A percentile compares a stretch with the other conserved stretches of the same genome.
Evolutionary conservation across 2,797 vertebrate genomes (phyloP).

Genomic region (Pyrrhura leucotis): DNA sequence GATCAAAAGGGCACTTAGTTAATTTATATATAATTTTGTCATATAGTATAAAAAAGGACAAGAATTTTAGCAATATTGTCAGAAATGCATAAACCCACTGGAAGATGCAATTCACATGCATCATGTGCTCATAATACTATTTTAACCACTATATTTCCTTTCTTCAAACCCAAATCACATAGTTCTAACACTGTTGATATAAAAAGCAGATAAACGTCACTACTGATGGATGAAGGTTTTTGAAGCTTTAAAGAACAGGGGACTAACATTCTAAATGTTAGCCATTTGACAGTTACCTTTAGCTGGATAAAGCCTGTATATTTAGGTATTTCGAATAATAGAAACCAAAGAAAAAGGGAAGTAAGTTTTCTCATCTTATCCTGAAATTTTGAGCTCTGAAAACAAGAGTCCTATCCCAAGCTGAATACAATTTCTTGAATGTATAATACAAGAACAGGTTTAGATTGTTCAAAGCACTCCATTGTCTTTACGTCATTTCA

Average conservation of each 20-base stretch:
- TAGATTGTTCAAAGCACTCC: background rate
- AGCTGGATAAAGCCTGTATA: background rate
- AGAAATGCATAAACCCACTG: rapidly evolving
- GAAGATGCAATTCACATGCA: rapidly evolving
- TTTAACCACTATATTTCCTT: background rate
- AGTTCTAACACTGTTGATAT: rapidly evolving
- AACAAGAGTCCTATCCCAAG: background rate
- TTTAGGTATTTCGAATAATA: background rate
- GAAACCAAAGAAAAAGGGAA: background rate
- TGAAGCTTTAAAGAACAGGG: background rate
- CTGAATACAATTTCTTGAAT: background rate
- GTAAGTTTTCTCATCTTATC: background rate
- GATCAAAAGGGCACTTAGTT: background rate
- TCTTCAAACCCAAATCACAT: background rate
- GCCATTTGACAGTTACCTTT: background rate
- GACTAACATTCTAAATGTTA: background rate
- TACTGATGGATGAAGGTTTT: background rate
- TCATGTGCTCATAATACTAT: background rate
- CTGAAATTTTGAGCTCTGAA: background rate
- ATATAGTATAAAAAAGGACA: background rate
- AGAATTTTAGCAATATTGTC: background rate
- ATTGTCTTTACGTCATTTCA: background rate
- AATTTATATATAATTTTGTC: background rate
- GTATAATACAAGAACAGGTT: background rate
- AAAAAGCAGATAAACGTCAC: background rate